Percentiles rank a stretch among this genome's conserved stretches.
These are phyloP conservation scores for Helicoverpa zea DNA, from an alignment of 1,140 invertebrate genomes.

Conservation along the genomic window DNA sequence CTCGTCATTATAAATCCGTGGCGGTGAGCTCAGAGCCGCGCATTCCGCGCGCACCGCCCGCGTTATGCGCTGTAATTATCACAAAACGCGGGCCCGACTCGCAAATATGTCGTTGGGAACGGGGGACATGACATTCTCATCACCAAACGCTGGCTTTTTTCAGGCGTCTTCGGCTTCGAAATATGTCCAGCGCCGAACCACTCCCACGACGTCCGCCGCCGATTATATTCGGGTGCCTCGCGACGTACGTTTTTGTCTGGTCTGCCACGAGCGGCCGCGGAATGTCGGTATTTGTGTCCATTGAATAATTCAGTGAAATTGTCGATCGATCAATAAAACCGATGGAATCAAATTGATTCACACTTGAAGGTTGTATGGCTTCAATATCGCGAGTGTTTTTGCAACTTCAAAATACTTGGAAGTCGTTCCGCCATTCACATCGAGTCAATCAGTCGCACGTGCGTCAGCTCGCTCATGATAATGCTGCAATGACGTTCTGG, in stretches of 20 bases:
- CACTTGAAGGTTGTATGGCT: constrained; percentile 80
- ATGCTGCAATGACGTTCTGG: constrained; percentile 69
- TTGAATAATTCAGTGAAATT: constrained; percentile 85
- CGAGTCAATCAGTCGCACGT: constrained; percentile 79
- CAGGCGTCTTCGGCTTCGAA: constrained; percentile 68
- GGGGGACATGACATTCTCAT: constrained; percentile 85
- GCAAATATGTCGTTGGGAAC: constrained; percentile 85
- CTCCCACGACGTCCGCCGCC: constrained; percentile 74
- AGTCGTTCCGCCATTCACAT: constrained; percentile 76
- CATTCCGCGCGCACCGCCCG: constrained; percentile 79
- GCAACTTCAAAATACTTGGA: constrained; percentile 75
- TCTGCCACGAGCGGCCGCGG: constrained; percentile 71
- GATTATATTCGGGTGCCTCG: constrained; percentile 68
- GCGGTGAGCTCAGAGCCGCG: constrained; percentile 81
- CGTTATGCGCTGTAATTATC: constrained; percentile 85
- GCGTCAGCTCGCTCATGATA: constrained; percentile 68
- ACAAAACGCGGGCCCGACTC: constrained; percentile 83
- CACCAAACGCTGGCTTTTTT: constrained; percentile 82
- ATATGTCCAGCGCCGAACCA: constrained; percentile 70
- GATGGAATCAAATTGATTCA: constrained; percentile 85
- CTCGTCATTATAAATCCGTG: constrained; percentile 82
- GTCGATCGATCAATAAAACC: constrained; percentile 85
- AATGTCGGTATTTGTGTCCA: constrained; percentile 82
- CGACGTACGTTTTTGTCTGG: constrained; percentile 68
- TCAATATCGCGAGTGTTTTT: constrained; percentile 80